Base-by-base conservation (phyloP, 2,797 vertebrate genomes). In the Halcyon chelicuti region DNA sequence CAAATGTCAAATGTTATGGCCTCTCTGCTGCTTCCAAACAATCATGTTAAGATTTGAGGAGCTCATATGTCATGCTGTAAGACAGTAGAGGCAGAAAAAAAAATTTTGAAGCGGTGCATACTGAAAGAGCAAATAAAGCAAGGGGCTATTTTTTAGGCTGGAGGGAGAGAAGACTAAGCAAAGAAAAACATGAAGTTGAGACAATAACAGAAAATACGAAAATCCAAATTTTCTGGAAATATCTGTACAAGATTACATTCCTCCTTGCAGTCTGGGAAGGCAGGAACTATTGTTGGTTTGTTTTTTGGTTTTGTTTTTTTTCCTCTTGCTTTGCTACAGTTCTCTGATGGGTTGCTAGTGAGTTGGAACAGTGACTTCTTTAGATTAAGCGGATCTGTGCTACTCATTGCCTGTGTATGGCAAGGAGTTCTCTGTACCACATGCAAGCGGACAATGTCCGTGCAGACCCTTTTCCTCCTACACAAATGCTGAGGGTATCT, bases 401-500 rank as follows among this genome's bases (percentile, higher is more conserved):
- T 91, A 55, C 70, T 46, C 80, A 62, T 85, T 92, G 87, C 54
- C 66, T 75, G 47, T 78, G 63, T 74, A 85, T 86, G 87, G 87
- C 82, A 84, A 88, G 90, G 61, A 74, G 79, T 94, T 80, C 78
- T 91, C 68, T 8, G 85, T 88, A 92, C 81, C 83, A 85, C 1
- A 5, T 63, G 86, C 66, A 90, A 90, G 63, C 40, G 79, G 91
- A 74, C 26, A 60, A 70, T 80, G 58, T 94, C 93, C 79, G 12
- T 88, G 94, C 93, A 88, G 86, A 25, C 76, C 85, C 75, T 94
- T 86, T 82, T 91, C 86, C 78, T 67, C 90, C 96, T 94, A 93
- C 97, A 91, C 67, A 10, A 83, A 97, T 80, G 60, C 88, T 95
- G 84, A 92, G 87, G 72, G 42, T 60, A 95, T 96, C 96, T 96